Conservation (phyloP, 2,113 vertebrate species). For the Gobiocypris rarus region DNA sequence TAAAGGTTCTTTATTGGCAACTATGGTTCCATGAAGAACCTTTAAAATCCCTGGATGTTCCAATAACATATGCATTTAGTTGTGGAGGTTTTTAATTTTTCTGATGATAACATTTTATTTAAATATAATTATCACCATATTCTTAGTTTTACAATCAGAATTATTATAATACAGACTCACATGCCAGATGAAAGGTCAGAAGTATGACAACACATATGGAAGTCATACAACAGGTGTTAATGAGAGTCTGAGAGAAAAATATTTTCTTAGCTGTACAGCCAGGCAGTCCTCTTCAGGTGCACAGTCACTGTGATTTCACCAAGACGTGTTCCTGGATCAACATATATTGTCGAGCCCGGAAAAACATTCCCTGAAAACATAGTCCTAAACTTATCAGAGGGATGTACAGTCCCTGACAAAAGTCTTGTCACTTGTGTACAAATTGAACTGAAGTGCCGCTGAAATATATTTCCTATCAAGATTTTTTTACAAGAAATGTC, state of each 20-base stretch:
- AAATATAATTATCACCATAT: constrained; percentile 36
- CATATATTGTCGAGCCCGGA: too few relatives aligned
- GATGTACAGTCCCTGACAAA: too few relatives aligned
- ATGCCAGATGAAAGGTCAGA: constrained; percentile 6
- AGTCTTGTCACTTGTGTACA: too few relatives aligned
- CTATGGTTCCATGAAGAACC: too few relatives aligned
- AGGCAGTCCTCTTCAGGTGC: background rate
- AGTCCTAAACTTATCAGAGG: too few relatives aligned
- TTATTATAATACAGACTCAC: constrained; percentile 1
- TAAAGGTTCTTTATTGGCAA: too few relatives aligned
- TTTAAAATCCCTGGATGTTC: background rate
- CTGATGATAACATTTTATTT: constrained; percentile 35
- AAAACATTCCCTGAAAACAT: too few relatives aligned
- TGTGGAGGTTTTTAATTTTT: background rate
- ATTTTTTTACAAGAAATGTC: too few relatives aligned
- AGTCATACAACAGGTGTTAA: constrained; percentile 1
- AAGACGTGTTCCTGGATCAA: too few relatives aligned
- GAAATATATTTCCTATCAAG: too few relatives aligned
- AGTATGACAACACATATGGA: background rate
- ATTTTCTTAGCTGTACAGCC: constrained; percentile 16
- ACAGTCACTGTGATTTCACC: too few relatives aligned
- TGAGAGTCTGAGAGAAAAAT: background rate
- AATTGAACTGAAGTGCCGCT: too few relatives aligned
- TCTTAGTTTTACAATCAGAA: constrained; percentile 22
- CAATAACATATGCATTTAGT: background rate